These are phyloP conservation scores for Tenthredo amoena DNA, from an alignment of 2,888 invertebrate species.

Conservation along the genomic window DNA sequence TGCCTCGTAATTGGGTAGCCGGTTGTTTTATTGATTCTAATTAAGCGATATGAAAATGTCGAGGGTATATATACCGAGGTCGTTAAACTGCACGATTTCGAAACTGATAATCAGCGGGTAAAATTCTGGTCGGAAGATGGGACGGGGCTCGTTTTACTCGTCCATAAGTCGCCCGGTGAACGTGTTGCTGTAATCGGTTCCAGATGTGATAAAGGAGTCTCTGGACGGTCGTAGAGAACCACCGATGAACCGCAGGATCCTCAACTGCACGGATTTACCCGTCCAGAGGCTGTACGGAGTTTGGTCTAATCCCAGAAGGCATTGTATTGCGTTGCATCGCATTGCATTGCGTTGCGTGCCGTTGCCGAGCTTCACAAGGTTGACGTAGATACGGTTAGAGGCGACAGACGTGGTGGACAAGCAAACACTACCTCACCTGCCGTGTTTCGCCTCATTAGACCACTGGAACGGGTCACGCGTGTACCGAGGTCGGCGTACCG, in stretches of 20 bases:
- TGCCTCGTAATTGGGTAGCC: constrained; percentile 36
- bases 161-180: background rate
- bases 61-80: background rate
- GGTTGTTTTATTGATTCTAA: constrained; percentile 46
- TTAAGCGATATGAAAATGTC: constrained; percentile 1
- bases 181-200: constrained; percentile 29
- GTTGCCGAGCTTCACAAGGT: constrained; percentile 18
- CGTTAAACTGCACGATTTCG: background rate
- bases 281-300: background rate
- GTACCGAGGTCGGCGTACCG: background rate
- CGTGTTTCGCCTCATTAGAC: constrained; percentile 46
- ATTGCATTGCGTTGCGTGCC: constrained; percentile 18
- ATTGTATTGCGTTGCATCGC: background rate
- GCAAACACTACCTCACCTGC: constrained; percentile 36
- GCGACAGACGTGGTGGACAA: constrained; percentile 18
- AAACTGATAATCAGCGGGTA: background rate
- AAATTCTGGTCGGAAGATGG: background rate
- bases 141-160: background rate
- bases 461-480: constrained; percentile 37
- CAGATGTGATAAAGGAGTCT: constrained; percentile 27
- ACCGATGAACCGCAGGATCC: background rate
- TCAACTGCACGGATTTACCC: constrained; percentile 23
- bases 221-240: background rate
- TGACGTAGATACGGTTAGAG: constrained; percentile 9
- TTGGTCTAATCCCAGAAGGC: constrained; percentile 27